Base-by-base conservation (phyloP, 1,140 invertebrate species). In the Tyrophagus putrescentiae region DNA sequence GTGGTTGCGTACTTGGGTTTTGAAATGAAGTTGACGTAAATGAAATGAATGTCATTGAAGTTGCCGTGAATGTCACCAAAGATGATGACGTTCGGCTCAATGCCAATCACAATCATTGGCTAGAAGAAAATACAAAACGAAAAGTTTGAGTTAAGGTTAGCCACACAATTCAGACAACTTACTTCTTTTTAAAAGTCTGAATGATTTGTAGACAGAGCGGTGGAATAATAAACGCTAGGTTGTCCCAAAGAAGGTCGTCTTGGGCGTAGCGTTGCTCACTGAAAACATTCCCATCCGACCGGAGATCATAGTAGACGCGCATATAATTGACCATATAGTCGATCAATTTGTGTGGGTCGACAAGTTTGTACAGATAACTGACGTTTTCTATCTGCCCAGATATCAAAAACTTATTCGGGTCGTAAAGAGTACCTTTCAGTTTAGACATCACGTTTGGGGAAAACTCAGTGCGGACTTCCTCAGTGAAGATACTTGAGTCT, bases 1-100 rank as follows among this genome's bases (percentile, higher is more conserved):
- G 77, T 75, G 4, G 80, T 80, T 6, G 79, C 66, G 4, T 75
- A 63, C 3, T 77, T 76, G 9, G 78, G 78, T 67, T 78, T 72
- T 50, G 77, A 66, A 79, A 79, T 80, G 18, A 80, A 67, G 0
- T 73, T 74, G 65, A 78, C 79, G 67, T 80, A 79, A 73, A 79
- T 81, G 60, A 73, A 74, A 4, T 78, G 68, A 36, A 80, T 65
- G 67, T 80, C 79, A 36, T 72, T 68, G 61, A 73, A 78, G 70
- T 80, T 80, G 7, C 79, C 79, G 71, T 80, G 78, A 54, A 80
- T 72, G 68, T 80, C 79, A 57, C 53, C 53, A 41, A 56, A 7
- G 21, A 56, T 39, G 28, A 39, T 39, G 25, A 25, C 7, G 23
- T 28, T 28, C n/a, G 53, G 45, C 9, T 56, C 7, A n/a, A n/a